Base-by-base conservation (phyloP, 1,140 invertebrate genomes). In the Drosophila punjabiensis region DNA sequence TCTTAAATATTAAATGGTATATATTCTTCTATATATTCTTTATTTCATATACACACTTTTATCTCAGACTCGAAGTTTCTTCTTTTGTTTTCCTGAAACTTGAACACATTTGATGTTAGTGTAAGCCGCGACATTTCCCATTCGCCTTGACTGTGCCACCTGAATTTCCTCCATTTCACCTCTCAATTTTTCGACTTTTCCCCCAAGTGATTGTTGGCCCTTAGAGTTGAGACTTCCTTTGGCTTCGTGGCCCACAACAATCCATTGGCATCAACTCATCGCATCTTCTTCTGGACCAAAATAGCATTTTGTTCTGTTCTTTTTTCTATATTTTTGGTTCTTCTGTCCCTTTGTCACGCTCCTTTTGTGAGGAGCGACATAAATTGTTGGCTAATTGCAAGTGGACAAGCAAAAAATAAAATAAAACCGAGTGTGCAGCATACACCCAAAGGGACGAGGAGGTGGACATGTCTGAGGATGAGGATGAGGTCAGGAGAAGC, bases 361-460 rank as follows among this genome's bases (percentile, higher is more conserved):
- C 47, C 79, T 68, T 64, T 86, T 86, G 60, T 79, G 41, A 48
- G 20, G 53, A 53, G 47, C 66, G 79, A 86, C 82, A 86, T 86
- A 86, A 86, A 85, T 82, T 86, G 82, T 61, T 86, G 66, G 82
- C 82, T 86, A 86, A 86, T 86, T 86, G 82, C 82, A 82, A 86
- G 82, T 76, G 56, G 47, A 75, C 30, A 73, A 39, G 39, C 20
- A 20, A 53, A 39, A 33, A 24, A 45, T 9, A 45, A 18, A 11
- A 24, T 11, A 45, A 20, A 69, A 37, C 35, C 18, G 13, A 39
- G 8, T 11, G n/a, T 16, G n/a, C 11, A 69, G 8, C 24, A 24
- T 2, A 24, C 18, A 59, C 28, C 48, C 10, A 70, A 28, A 24
- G 6, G 35, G 41, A 13, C 18, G 14, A 16, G 48, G 16, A 41